Percentiles rank a stretch among this genome's conserved stretches.
These are phyloP conservation scores for Conus canariensis DNA, from an alignment of 2,888 invertebrate species.

Conservation along the genomic window DNA sequence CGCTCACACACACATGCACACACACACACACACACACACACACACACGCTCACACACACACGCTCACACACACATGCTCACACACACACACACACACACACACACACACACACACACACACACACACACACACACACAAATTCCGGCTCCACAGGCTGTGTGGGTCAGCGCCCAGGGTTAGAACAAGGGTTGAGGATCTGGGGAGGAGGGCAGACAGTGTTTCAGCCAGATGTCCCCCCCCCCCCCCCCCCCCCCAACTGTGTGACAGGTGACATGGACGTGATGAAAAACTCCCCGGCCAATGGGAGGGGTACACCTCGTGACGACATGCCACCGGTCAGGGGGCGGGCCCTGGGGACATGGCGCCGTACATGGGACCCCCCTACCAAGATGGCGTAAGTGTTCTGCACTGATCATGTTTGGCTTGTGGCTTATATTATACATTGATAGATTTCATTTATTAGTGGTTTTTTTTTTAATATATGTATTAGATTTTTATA, in stretches of 20 bases:
- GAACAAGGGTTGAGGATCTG: no score
- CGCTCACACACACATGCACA: no score
- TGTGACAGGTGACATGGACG: slow-evolving; percentile 83
- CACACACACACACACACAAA: no score
- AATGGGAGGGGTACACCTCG: slow-evolving; percentile 95
- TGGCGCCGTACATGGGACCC: slow-evolving; percentile 91
- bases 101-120: no score
- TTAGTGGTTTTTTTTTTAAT: not conserved
- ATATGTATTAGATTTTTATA: not conserved
- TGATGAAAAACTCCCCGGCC: slow-evolving; percentile 98
- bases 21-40: no score
- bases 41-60: no score
- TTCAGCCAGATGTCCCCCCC: not conserved
- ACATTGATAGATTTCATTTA: not conserved
- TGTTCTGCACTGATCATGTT: slow-evolving; percentile 44
- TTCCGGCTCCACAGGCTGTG: no score
- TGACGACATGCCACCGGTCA: slow-evolving; percentile 87
- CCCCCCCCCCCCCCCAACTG: no score
- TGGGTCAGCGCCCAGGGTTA: no score
- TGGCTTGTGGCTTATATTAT: not conserved
- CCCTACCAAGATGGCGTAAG: slow-evolving; percentile 76
- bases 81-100: no score
- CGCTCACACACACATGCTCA: no score
- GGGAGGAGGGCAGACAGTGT: not conserved
- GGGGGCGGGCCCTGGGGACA: slow-evolving; percentile 88